Evolutionary conservation across 1,140 invertebrate species (phyloP).

Genomic region (Aphidius gifuensis): DNA sequence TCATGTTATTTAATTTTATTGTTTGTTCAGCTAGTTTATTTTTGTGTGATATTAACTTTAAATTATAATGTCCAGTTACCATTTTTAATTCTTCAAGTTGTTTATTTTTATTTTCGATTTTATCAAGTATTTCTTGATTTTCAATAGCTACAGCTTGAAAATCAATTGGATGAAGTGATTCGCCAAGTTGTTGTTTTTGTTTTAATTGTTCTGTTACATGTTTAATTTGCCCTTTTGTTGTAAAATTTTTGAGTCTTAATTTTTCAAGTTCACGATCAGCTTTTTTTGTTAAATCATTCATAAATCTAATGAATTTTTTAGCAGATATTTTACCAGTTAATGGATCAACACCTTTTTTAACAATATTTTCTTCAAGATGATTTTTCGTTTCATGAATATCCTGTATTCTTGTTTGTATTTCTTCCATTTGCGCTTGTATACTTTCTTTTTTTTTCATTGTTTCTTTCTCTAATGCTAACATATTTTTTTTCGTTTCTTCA

Average conservation of each 20-base stretch:
- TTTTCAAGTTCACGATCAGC: constrained; percentile 53
- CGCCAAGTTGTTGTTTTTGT: constrained; percentile 52
- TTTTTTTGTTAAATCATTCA: constrained; percentile 55
- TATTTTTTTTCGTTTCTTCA: constrained; percentile 44
- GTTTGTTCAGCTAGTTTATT: constrained; percentile 51
- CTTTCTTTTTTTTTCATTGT: constrained; percentile 42
- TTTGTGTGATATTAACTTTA: constrained; percentile 53
- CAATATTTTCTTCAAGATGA: constrained; percentile 49
- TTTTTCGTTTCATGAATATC: constrained; percentile 46
- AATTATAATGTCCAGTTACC: constrained; percentile 43
- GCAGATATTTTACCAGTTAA: constrained; percentile 56
- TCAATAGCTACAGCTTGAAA: constrained; percentile 60
- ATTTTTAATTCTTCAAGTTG: constrained; percentile 54
- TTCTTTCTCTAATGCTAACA: constrained; percentile 38
- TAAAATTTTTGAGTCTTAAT: constrained; percentile 53
- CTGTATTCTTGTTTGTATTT: constrained; percentile 48
- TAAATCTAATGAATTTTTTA: constrained; percentile 55
- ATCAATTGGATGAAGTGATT: constrained; percentile 54
- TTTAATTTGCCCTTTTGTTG: constrained; percentile 52
- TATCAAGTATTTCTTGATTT: constrained; percentile 49
- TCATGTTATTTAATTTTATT: constrained; percentile 40
- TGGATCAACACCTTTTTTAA: constrained; percentile 50
- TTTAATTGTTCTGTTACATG: constrained; percentile 53
- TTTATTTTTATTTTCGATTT: constrained; percentile 51
- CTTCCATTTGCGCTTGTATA: constrained; percentile 53